Conservation (phyloP, 1,140 invertebrate genomes). For the Drosophila tsacasi region DNA sequence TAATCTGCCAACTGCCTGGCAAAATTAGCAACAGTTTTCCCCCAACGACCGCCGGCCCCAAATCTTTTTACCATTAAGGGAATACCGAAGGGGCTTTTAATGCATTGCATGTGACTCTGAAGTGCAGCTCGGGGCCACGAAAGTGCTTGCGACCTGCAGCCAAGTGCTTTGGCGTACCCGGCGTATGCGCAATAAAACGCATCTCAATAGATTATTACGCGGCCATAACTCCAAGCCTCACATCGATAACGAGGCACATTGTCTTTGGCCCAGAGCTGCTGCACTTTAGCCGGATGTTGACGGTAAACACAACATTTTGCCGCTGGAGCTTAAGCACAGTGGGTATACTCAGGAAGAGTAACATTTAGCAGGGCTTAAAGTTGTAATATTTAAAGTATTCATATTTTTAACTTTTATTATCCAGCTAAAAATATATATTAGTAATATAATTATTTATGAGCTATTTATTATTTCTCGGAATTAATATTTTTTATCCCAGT, state of each 20-base stretch:
- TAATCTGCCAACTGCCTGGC: slow-evolving; percentile 59
- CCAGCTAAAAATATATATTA: not conserved
- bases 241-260: slow-evolving; percentile 58
- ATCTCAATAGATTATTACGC: slow-evolving; percentile 78
- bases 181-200: slow-evolving; percentile 78
- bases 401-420: too few species aligned
- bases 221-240: slow-evolving; percentile 59
- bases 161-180: slow-evolving; percentile 26
- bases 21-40: slow-evolving; percentile 66
- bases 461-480: not conserved
- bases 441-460: not conserved
- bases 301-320: slow-evolving; percentile 73
- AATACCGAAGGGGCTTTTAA: slow-evolving; percentile 60
- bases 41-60: not conserved
- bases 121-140: slow-evolving; percentile 57
- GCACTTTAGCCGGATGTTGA: slow-evolving; percentile 60
- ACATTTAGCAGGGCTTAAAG: not conserved
- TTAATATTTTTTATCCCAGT: not conserved
- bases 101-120: slow-evolving; percentile 59
- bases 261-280: slow-evolving; percentile 44
- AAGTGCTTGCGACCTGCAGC: slow-evolving; percentile 19
- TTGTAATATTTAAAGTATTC: too few species aligned
- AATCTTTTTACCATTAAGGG: slow-evolving; percentile 24
- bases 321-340: slow-evolving; percentile 31
- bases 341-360: not conserved